Percentiles rank a stretch among this genome's conserved stretches.
These are phyloP conservation scores for Pimephales promelas DNA, from an alignment of 2,113 vertebrate genomes.

Conservation along the genomic window DNA sequence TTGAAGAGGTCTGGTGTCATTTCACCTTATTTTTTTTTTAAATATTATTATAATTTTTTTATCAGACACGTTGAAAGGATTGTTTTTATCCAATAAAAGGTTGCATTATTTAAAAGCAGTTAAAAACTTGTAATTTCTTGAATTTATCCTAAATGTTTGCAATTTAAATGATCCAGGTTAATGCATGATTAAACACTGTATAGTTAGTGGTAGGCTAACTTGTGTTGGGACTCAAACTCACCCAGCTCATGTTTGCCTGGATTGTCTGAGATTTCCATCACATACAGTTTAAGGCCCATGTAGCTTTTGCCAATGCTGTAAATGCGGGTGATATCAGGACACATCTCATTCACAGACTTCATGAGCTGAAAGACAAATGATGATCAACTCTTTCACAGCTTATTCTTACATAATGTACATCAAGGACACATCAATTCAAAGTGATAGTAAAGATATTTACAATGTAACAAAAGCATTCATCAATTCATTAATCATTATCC, in stretches of 20 bases:
- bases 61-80: background rate
- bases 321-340: conserved; percentile 89
- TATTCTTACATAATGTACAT: background rate
- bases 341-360: conserved; percentile 88
- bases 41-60: too few species aligned
- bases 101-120: background rate
- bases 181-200: background rate
- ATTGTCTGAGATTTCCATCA: conserved; percentile 94
- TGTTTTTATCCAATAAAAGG: background rate
- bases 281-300: conserved; percentile 88
- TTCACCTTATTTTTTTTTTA: too few species aligned
- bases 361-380: conserved; percentile 79
- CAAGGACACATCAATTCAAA: background rate
- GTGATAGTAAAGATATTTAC: too few species aligned
- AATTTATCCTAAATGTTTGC: background rate
- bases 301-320: conserved; percentile 95
- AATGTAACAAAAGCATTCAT: too few species aligned
- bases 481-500: too few species aligned
- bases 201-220: background rate
- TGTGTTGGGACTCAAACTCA: conserved; percentile 61
- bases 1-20: too few species aligned
- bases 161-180: background rate
- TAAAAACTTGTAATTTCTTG: background rate
- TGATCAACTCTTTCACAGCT: background rate
- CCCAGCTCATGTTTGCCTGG: conserved; percentile 90